Evolutionary conservation across 2,888 invertebrate species (phyloP).

Genomic region (Pristionchus arcanus): DNA sequence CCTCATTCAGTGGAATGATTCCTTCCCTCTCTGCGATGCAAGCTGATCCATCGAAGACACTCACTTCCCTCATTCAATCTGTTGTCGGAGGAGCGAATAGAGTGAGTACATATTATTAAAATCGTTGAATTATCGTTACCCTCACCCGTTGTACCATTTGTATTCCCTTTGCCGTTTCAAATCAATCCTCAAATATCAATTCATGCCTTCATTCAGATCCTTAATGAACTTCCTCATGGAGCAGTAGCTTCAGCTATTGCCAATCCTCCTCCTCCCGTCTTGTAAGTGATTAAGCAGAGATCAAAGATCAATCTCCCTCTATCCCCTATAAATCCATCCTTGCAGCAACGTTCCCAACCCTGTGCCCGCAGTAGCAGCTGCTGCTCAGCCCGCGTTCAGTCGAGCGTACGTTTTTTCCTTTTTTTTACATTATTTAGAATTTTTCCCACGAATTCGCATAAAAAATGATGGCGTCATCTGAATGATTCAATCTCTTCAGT

Average conservation of each 20-base stretch:
- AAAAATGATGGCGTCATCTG: background rate
- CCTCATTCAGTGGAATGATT: constrained; percentile 55
- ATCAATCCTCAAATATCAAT: background rate
- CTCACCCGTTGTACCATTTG: background rate
- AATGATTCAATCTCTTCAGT: background rate
- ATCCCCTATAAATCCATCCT: background rate
- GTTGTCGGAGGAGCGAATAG: constrained; percentile 55
- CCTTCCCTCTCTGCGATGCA: constrained; percentile 64
- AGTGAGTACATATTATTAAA: too few species aligned
- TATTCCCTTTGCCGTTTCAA: too few species aligned
- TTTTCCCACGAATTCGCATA: background rate
- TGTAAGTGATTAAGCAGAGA: background rate
- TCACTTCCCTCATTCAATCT: constrained; percentile 53
- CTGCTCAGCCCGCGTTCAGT: background rate
- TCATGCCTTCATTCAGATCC: constrained; percentile 2
- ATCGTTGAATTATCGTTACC: too few species aligned
- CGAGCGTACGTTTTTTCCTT: constrained; percentile 16
- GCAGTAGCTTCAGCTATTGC: background rate
- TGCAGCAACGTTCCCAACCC: background rate
- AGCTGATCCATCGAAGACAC: constrained; percentile 53
- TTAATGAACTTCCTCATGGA: constrained; percentile 43
- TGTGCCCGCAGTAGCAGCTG: background rate
- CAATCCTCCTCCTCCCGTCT: background rate
- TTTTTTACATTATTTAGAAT: background rate
- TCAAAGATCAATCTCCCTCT: background rate